Percentiles rank a stretch among this genome's conserved stretches.
These are phyloP conservation scores for Panthera leo DNA, from an alignment of 2,113 vertebrate genomes.

Conservation along the genomic window DNA sequence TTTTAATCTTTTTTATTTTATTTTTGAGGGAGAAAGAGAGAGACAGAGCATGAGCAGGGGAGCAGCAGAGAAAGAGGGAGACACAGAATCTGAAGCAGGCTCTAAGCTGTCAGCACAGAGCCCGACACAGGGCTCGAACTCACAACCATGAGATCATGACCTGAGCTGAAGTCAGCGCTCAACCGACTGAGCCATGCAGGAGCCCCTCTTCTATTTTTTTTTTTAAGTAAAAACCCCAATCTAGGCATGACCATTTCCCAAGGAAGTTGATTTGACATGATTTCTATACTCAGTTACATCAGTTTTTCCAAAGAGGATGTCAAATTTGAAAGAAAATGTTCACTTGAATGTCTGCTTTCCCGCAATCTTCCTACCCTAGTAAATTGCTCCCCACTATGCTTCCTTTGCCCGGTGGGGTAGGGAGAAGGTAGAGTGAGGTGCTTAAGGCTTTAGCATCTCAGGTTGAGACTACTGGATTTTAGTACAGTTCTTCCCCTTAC, in stretches of 20 bases:
- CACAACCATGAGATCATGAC: no score
- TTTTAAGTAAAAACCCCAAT: background rate
- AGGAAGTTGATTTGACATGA: background rate
- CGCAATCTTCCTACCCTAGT: background rate
- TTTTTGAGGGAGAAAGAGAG: no score
- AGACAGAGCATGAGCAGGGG: no score
- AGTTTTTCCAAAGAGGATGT: background rate
- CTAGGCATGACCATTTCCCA: background rate
- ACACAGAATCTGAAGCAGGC: no score
- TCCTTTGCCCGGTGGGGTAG: background rate
- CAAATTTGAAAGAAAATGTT: background rate
- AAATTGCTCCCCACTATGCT: background rate
- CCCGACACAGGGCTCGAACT: no score
- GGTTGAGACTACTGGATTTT: background rate
- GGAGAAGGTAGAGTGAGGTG: background rate
- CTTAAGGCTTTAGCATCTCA: background rate
- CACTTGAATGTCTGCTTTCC: background rate
- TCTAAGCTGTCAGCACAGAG: no score
- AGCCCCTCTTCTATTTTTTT: no score
- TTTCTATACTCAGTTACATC: background rate
- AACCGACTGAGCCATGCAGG: no score
- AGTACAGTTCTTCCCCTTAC: background rate
- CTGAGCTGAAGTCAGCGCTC: no score
- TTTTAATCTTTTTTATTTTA: no score
- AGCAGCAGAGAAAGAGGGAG: no score